Percentiles rank a stretch among this genome's conserved stretches.
Conservation (phyloP, 2,797 vertebrate species). For the Neoniphon sammara region DNA sequence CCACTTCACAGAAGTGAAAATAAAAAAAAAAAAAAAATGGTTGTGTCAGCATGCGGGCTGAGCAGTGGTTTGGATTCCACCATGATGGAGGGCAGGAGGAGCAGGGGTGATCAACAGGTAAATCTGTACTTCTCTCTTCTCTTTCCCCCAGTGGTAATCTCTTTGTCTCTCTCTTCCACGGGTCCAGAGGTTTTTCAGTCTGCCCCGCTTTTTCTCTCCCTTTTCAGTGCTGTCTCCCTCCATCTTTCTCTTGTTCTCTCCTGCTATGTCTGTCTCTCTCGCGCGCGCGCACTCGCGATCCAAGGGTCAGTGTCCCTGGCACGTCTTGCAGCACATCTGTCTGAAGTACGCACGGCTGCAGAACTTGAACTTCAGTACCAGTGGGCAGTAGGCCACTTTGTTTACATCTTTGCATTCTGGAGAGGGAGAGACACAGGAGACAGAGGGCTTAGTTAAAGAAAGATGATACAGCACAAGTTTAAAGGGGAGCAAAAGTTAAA, state of each 20-base stretch:
- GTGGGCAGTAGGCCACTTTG: constrained; percentile 99
- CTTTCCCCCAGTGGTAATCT: constrained; percentile 30
- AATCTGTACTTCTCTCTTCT: constrained; percentile 28
- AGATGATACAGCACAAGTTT: neutral
- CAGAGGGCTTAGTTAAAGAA: constrained; percentile 4
- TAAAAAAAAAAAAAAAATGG: constrained; percentile 49
- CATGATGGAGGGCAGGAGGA: constrained; percentile 81
- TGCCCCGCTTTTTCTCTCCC: constrained; percentile 15
- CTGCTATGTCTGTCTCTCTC: constrained; percentile 24
- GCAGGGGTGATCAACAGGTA: constrained; percentile 39
- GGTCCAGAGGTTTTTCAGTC: constrained; percentile 29
- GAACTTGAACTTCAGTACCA: constrained; percentile 99
- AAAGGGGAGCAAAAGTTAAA: neutral
- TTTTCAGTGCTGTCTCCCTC: constrained; percentile 27
- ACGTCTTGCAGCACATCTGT: constrained; percentile 99
- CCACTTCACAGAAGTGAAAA: constrained; percentile 99
- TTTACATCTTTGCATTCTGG: constrained; percentile 99
- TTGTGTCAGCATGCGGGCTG: constrained; percentile 83
- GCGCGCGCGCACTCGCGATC: constrained; percentile 20
- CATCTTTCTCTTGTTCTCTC: constrained; percentile 62
- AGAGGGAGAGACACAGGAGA: constrained; percentile 37
- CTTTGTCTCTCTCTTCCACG: constrained; percentile 23
- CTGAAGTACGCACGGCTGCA: constrained; percentile 99
- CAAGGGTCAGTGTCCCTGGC: constrained; percentile 95
- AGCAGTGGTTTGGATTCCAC: constrained; percentile 97